These are phyloP conservation scores for Atractosteus spatula DNA, from an alignment of 2,113 vertebrate genomes.

Conservation along the genomic window DNA sequence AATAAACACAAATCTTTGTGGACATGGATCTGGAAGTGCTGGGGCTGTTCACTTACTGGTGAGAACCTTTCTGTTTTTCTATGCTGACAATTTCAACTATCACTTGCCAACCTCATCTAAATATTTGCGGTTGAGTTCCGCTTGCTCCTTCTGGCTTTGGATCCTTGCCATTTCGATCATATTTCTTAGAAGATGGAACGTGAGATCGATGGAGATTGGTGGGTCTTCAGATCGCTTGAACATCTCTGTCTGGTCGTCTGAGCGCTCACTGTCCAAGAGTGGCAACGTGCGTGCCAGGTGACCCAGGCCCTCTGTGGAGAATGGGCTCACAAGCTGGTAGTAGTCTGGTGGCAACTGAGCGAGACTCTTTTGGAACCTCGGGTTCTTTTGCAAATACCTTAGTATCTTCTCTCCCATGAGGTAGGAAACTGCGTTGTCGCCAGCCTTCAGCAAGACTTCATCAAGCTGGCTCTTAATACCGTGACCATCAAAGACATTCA, in stretches of 20 bases:
- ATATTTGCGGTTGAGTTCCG: slow-evolving; percentile 79
- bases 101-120: slow-evolving; percentile 88
- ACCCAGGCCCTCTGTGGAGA: slow-evolving; percentile 21
- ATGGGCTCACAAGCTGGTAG: slow-evolving; percentile 38
- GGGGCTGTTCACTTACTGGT: slow-evolving; percentile 17
- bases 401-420: slow-evolving; percentile 52
- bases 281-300: slow-evolving; percentile 24
- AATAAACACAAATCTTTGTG: slow-evolving; percentile 13
- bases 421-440: slow-evolving; percentile 44
- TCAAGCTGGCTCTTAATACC: slow-evolving; percentile 50
- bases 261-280: slow-evolving; percentile 23
- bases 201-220: slow-evolving; percentile 88
- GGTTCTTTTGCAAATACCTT: slow-evolving; percentile 45
- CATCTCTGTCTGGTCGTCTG: slow-evolving; percentile 39
- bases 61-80: slow-evolving; percentile 29
- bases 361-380: slow-evolving; percentile 33
- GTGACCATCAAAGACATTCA: slow-evolving; percentile 44
- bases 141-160: slow-evolving; percentile 80
- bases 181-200: slow-evolving; percentile 87
- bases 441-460: slow-evolving; percentile 47
- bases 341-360: slow-evolving; percentile 37
- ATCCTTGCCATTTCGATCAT: slow-evolving; percentile 83
- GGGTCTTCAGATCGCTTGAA: slow-evolving; percentile 74
- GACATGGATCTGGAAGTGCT: slow-evolving; percentile 11
- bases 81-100: slow-evolving; percentile 12